A percentile compares a stretch with the other conserved stretches of the same genome.
These are phyloP conservation scores for Amblyjoppa fuscipennis DNA, from an alignment of 2,888 invertebrate genomes.

Conservation along the genomic window DNA sequence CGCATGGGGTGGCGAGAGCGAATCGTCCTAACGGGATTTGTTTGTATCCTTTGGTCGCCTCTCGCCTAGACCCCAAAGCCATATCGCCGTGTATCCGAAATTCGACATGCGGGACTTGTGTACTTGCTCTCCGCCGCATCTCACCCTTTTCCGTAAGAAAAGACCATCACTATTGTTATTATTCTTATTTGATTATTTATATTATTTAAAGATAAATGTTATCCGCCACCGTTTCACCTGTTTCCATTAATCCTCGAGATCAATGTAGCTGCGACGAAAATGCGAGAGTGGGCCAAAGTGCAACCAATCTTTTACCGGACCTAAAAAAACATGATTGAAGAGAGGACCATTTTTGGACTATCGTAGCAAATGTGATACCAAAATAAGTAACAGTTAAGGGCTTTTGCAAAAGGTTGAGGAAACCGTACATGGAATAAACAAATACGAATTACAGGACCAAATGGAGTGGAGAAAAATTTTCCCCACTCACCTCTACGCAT, in stretches of 20 bases:
- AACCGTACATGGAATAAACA: too few species aligned
- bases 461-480: too few species aligned
- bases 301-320: too few species aligned
- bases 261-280: slow-evolving; percentile 20
- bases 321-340: too few species aligned
- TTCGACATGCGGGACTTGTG: slow-evolving; percentile 44
- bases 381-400: too few species aligned
- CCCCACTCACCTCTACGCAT: background rate
- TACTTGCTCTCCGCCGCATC: background rate
- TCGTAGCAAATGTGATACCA: too few species aligned
- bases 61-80: slow-evolving; percentile 61
- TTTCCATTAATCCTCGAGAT: slow-evolving; percentile 16
- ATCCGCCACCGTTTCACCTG: background rate
- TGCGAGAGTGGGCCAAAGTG: background rate
- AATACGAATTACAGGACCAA: too few species aligned
- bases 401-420: too few species aligned
- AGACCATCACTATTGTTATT: background rate
- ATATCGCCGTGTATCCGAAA: slow-evolving; percentile 41
- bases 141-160: background rate
- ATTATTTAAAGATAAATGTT: too few species aligned
- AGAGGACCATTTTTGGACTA: too few species aligned
- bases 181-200: too few species aligned
- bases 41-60: slow-evolving; percentile 71
- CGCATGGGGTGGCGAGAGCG: slow-evolving; percentile 27
- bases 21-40: slow-evolving; percentile 78